A percentile compares a stretch with the other conserved stretches of the same genome.
phyloP scores from a whole-genome alignment of 2,113 vertebrate genomes.

The Recurvirostra avosetta region DNA sequence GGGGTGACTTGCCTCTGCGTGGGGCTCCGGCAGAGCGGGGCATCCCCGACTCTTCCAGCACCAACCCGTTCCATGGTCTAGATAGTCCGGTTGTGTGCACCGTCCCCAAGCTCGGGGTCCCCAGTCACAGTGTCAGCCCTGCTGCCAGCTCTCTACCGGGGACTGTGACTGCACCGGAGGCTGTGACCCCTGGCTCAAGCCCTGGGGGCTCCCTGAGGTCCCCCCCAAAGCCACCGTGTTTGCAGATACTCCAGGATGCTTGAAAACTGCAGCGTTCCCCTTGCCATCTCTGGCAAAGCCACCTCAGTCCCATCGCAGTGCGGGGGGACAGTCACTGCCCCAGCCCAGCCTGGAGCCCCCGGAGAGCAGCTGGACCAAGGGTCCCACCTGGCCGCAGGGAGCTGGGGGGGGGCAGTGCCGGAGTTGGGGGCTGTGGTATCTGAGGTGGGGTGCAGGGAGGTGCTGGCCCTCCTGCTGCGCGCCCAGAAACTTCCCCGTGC shows the following conservation, averaged over 20 bases:
- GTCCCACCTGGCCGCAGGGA: neutral
- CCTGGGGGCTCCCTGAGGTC: neutral
- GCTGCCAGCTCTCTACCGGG: fast-evolving
- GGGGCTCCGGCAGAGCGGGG: neutral
- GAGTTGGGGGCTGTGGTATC: neutral
- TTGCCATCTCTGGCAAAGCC: neutral
- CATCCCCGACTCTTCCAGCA: neutral
- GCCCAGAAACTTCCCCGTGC: neutral
- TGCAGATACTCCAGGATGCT: neutral
- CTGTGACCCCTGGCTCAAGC: neutral
- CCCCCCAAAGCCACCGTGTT: neutral
- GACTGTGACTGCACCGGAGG: neutral
- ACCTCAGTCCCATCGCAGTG: neutral
- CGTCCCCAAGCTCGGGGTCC: neutral
- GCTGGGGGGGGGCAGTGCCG: neutral
- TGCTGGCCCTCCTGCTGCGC: neutral
- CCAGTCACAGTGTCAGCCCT: neutral
- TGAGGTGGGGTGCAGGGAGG: neutral
- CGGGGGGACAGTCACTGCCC: neutral
- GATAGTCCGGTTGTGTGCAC: fast-evolving
- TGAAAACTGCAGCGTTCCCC: neutral
- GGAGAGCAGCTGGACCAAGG: neutral
- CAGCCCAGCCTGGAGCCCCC: neutral
- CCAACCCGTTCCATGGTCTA: fast-evolving
- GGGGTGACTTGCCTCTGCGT: neutral